These are phyloP conservation scores for Siniperca obscura DNA, from an alignment of 2,797 vertebrate species.

Conservation along the genomic window DNA sequence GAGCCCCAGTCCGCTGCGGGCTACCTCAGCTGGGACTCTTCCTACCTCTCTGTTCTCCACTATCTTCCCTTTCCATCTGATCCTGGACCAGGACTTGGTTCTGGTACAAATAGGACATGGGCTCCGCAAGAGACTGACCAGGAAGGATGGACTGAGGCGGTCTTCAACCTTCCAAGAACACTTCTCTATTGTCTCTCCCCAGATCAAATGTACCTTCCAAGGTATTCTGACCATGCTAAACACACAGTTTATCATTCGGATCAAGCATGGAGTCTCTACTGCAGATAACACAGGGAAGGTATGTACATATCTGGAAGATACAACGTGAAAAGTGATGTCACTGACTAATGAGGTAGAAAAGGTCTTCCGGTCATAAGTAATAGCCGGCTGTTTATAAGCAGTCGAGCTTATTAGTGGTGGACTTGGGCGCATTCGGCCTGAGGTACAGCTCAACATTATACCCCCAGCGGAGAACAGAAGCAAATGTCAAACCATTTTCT, in stretches of 20 bases:
- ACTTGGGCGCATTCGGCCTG: conserved; percentile 58
- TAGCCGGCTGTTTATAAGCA: conserved; percentile 43
- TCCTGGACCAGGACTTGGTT: conserved; percentile 94
- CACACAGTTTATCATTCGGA: conserved; percentile 93
- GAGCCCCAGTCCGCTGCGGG: conserved; percentile 91
- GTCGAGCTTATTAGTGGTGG: conserved; percentile 57
- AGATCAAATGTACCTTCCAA: conserved; percentile 94
- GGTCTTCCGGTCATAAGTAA: conserved; percentile 24
- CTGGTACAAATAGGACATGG: conserved; percentile 95
- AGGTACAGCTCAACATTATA: conserved; percentile 75
- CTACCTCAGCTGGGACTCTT: conserved; percentile 92
- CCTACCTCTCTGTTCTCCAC: conserved; percentile 94
- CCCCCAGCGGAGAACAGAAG: conserved; percentile 75
- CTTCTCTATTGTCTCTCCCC: conserved; percentile 92
- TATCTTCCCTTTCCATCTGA: conserved; percentile 97
- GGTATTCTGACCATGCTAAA: conserved; percentile 97
- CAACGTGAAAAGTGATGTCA: conserved; percentile 24
- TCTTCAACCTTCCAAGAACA: conserved; percentile 90
- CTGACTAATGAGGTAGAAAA: conserved; percentile 51
- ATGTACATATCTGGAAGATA: conserved; percentile 61
- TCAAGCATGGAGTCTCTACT: conserved; percentile 87
- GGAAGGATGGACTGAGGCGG: conserved; percentile 90
- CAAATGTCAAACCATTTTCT: conserved; percentile 84
- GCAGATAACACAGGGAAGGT: conserved; percentile 91
- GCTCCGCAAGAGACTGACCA: conserved; percentile 90